Evolutionary conservation across 2,888 invertebrate genomes (phyloP), one percentile per base, ranked within the genome.

Genomic region (Pollenia griseotomentosa): DNA sequence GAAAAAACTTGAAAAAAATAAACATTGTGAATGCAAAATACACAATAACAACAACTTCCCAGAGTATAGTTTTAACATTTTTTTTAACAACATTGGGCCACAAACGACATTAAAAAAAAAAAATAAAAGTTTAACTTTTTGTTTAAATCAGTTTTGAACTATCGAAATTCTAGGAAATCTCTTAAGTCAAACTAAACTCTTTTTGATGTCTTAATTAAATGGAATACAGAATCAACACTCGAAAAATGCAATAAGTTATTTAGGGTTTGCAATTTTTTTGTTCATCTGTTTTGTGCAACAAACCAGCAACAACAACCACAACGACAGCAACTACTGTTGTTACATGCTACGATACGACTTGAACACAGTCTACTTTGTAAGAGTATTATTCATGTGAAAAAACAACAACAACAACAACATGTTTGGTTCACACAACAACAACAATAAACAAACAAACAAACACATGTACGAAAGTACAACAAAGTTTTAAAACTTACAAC

Each of bases 161-260:
- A 89, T 88, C 86, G 87, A 88, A 89, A 88, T 89, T 89, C 89
- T 89, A 86, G 87, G 89, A 89, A 89, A 89, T 89, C 89, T 88
- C 78, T 88, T 82, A 85, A 88, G 88, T 88, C 89, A 89, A 88
- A 88, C 83, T 84, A 87, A 87, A 87, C 87, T 87, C 87, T 88
- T 89, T 89, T 89, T 89, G 89, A 89, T 89, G 89, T 89, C 89
- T 89, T 89, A 89, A 89, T 89, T 89, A 89, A 89, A 89, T 88
- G 82, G 85, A 87, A 87, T 87, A 78, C 84, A 74, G 87, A 87
- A 84, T 87, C 87, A 82, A 87, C 87, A 87, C 78, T 83, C 75
- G 66, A 80, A 77, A 80, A 83, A 71, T 84, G 84, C 87, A 87
- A 78, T 87, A 74, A 87, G 87, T 87, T 87, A 82, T 81, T 84